phyloP scores from a whole-genome alignment of 2,797 vertebrate species.

The Halcyon leucocephala region DNA sequence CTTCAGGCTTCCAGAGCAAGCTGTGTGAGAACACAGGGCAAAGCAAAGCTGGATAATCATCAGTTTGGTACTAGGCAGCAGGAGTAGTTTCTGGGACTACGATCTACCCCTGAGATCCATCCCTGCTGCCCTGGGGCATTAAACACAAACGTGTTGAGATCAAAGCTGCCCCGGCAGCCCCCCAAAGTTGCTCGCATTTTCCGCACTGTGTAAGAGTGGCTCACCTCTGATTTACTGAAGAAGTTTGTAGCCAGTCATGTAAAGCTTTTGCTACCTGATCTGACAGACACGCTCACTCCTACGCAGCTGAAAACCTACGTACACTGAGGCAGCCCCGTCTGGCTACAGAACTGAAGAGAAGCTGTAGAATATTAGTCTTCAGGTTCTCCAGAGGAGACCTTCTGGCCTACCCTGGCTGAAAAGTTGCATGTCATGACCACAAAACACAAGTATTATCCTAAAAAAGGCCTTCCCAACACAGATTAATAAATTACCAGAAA shows the following conservation, averaged over 20 bases:
- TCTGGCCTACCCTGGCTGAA: not conserved
- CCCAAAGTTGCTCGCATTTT: not conserved
- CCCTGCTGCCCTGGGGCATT: not conserved
- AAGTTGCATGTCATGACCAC: not conserved
- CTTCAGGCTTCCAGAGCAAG: not conserved
- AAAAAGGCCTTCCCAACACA: not conserved
- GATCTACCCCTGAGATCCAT: not conserved
- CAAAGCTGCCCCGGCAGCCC: not conserved
- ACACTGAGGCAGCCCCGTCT: not conserved
- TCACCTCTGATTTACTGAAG: not conserved
- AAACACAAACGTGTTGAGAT: rapidly evolving
- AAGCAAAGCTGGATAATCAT: not conserved
- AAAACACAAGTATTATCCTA: not conserved
- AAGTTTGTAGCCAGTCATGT: not conserved
- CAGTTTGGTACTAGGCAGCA: not conserved
- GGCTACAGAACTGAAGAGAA: not conserved
- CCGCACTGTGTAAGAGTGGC: not conserved
- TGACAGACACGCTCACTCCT: not conserved
- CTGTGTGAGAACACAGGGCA: not conserved
- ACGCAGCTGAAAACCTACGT: rapidly evolving
- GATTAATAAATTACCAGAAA: not conserved
- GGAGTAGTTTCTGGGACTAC: not conserved
- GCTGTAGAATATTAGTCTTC: not conserved
- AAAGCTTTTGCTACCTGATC: not conserved
- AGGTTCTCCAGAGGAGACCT: not conserved